Percentiles rank a stretch among this genome's conserved stretches.
These are phyloP conservation scores for Muscidifurax raptorellus DNA, from an alignment of 1,140 invertebrate species.

Conservation along the genomic window DNA sequence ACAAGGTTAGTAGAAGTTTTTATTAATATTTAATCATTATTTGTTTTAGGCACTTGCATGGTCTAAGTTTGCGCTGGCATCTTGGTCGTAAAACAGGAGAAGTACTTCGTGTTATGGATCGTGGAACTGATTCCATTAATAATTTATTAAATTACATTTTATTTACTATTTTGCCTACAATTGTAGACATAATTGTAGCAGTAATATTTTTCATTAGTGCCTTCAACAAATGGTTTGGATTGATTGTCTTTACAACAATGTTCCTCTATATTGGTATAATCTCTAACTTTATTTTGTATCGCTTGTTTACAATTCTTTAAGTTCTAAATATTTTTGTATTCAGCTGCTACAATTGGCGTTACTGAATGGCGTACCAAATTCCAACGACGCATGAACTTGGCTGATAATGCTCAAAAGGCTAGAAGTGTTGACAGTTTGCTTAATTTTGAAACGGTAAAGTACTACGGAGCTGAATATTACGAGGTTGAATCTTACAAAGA, in stretches of 20 bases:
- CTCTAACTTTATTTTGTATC: slow-evolving; percentile 53
- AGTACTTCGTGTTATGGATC: slow-evolving; percentile 94
- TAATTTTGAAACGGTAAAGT: slow-evolving; percentile 99
- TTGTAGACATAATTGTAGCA: slow-evolving; percentile 95
- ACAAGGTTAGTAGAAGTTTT: background rate
- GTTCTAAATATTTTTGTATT: background rate
- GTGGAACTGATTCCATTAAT: slow-evolving; percentile 96
- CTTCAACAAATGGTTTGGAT: slow-evolving; percentile 95
- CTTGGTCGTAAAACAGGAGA: slow-evolving; percentile 95
- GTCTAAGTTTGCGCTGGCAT: slow-evolving; percentile 92
- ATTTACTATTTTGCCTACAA: slow-evolving; percentile 92
- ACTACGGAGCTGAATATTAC: slow-evolving; percentile 94
- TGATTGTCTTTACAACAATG: slow-evolving; percentile 96
- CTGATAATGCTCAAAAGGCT: slow-evolving; percentile 94
- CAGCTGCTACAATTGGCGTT: slow-evolving; percentile 88
- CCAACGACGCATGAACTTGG: slow-evolving; percentile 92
- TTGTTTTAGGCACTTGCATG: slow-evolving; percentile 85
- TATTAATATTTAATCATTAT: slow-evolving; percentile 35
- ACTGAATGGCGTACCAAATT: slow-evolving; percentile 98
- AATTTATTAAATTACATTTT: slow-evolving; percentile 92
- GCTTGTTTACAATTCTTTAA: background rate
- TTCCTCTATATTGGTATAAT: slow-evolving; percentile 92
- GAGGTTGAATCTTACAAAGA: slow-evolving; percentile 90
- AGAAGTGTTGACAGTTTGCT: slow-evolving; percentile 96
- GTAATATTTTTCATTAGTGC: slow-evolving; percentile 90